A percentile compares a stretch with the other conserved stretches of the same genome.
phyloP scores from a whole-genome alignment of 2,888 invertebrate genomes.

The Sminthurinus aureus region DNA sequence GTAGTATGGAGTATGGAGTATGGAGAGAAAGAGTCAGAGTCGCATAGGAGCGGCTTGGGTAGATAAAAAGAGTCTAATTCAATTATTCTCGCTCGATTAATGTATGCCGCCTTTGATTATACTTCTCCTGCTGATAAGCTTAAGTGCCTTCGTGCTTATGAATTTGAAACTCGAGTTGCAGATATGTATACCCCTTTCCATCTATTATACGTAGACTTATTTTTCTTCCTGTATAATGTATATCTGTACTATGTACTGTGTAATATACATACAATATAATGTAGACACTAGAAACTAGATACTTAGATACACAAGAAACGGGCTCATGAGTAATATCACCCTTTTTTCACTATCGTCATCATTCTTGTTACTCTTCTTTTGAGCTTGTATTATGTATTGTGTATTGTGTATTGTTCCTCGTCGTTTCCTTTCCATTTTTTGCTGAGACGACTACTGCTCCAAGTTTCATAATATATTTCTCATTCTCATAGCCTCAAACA shows the following conservation, averaged over 20 bases:
- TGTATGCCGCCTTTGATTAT: conserved; percentile 43
- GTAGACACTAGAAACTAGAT: no score
- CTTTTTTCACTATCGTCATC: conserved; percentile 16
- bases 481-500: conserved; percentile 23
- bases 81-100: conserved; percentile 46
- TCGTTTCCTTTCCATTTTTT: background rate
- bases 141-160: conserved; percentile 42
- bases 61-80: conserved; percentile 43
- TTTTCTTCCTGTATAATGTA: background rate
- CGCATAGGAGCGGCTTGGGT: conserved; percentile 3
- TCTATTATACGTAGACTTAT: background rate
- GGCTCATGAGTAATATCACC: background rate
- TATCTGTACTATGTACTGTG: background rate
- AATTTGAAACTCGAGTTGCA: conserved; percentile 16
- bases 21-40: background rate
- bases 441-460: background rate
- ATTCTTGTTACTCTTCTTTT: background rate
- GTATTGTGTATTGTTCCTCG: no score
- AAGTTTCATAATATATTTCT: background rate
- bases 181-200: background rate
- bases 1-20: background rate
- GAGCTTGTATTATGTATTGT: no score
- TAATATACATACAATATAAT: background rate
- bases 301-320: no score
- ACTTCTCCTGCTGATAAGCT: conserved; percentile 43